Conservation (phyloP, 2,113 vertebrate genomes). For the Bolborhynchus lineola region DNA sequence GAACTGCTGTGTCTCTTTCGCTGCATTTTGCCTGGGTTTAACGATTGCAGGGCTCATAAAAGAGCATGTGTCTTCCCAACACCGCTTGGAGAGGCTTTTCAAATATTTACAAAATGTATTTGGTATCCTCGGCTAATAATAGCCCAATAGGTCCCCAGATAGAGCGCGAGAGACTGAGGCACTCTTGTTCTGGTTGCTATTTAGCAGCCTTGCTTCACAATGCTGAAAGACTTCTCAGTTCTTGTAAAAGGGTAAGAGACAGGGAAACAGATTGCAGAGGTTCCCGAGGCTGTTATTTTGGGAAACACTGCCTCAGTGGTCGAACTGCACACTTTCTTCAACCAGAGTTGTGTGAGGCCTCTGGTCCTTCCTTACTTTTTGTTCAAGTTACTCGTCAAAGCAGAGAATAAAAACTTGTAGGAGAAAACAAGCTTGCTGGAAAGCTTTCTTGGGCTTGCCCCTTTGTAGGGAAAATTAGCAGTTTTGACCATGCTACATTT, state of each 20-base stretch:
- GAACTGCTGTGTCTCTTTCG: not conserved
- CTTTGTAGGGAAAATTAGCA: not conserved
- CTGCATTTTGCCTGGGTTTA: conserved; percentile 25
- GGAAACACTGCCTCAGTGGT: conserved; percentile 64
- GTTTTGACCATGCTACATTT: not conserved
- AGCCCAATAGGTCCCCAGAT: conserved; percentile 65
- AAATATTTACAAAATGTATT: conserved; percentile 78
- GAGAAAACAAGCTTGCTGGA: not conserved
- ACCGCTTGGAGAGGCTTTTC: conserved; percentile 61
- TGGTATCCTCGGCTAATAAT: conserved; percentile 76
- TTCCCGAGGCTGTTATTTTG: conserved; percentile 73
- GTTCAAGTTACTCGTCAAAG: not conserved
- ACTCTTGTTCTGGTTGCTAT: conserved; percentile 69
- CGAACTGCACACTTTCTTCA: conserved; percentile 53
- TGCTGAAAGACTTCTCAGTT: conserved; percentile 75
- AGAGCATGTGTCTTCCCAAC: conserved; percentile 62
- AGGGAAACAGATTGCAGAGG: conserved; percentile 63
- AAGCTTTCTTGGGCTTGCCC: not conserved
- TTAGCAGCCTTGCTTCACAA: conserved; percentile 59
- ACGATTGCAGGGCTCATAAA: not conserved
- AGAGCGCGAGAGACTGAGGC: conserved; percentile 47
- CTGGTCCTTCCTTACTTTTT: not conserved
- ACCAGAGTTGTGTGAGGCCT: conserved; percentile 28
- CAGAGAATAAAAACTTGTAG: not conserved
- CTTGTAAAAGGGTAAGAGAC: conserved; percentile 58